Conservation (phyloP, 2,888 invertebrate genomes). For the Drosophila nr. perissopoda region DNA sequence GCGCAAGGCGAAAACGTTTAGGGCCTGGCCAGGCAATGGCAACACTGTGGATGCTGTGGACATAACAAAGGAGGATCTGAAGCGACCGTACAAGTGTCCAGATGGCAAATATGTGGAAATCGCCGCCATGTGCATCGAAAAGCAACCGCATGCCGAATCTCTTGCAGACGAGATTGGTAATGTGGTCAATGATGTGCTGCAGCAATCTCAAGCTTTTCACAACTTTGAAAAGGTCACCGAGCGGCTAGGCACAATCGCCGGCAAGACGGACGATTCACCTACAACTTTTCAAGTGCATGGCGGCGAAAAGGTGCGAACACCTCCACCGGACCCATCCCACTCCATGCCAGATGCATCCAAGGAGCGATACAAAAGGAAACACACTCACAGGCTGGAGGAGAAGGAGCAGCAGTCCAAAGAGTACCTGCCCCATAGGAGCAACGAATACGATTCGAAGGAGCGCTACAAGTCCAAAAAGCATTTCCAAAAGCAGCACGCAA, state of each 20-base stretch:
- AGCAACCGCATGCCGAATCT: conserved; percentile 47
- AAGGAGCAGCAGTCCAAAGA: conserved; percentile 31
- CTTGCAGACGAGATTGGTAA: conserved; percentile 68
- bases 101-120: conserved; percentile 74
- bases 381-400: conserved; percentile 21
- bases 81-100: conserved; percentile 73
- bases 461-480: conserved; percentile 36
- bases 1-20: conserved; percentile 62
- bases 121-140: conserved; percentile 80
- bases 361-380: conserved; percentile 21
- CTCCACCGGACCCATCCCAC: background rate
- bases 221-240: conserved; percentile 68
- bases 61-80: conserved; percentile 71
- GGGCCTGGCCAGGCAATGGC: conserved; percentile 79
- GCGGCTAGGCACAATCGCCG: conserved; percentile 59
- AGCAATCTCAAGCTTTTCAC: conserved; percentile 66
- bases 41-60: conserved; percentile 64
- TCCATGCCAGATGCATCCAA: conserved; percentile 11
- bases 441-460: conserved; percentile 52
- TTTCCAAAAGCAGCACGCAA: conserved; percentile 19
- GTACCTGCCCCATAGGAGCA: conserved; percentile 23
- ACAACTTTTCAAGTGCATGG: conserved; percentile 30
- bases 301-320: conserved; percentile 1
- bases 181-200: conserved; percentile 63
- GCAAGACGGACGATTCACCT: conserved; percentile 7